Conservation (phyloP, 2,113 vertebrate genomes). For the Garra rufa region DNA sequence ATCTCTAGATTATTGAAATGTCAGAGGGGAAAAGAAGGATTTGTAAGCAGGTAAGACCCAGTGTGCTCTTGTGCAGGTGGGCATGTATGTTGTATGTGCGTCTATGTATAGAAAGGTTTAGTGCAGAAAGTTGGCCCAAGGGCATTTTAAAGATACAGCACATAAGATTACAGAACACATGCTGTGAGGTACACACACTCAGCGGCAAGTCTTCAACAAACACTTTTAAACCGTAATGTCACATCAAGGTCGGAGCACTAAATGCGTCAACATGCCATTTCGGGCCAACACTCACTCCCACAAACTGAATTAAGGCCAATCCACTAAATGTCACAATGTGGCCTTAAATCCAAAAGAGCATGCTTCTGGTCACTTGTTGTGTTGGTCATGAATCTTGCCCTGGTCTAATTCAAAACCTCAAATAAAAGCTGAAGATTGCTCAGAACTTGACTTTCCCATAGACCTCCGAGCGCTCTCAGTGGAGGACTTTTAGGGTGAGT, state of each 20-base stretch:
- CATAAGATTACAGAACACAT: not conserved
- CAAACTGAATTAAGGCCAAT: conserved; percentile 49
- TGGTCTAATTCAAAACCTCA: conserved; percentile 13
- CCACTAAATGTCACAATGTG: conserved; percentile 51
- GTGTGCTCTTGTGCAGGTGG: not conserved
- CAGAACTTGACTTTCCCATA: conserved; percentile 14
- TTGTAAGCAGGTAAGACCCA: conserved; percentile 53
- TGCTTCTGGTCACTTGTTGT: conserved; percentile 17
- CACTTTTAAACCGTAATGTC: conserved; percentile 39
- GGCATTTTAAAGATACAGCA: conserved; percentile 40
- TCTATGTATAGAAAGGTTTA: not conserved
- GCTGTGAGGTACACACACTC: not conserved
- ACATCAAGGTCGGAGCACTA: conserved; percentile 40
- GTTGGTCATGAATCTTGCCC: not conserved
- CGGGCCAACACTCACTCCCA: conserved; percentile 29
- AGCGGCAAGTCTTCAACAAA: not conserved
- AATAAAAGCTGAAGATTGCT: conserved; percentile 38
- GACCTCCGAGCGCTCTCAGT: not conserved
- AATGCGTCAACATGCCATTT: conserved; percentile 34
- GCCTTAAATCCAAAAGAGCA: conserved; percentile 27
- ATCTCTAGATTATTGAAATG: conserved; percentile 73
- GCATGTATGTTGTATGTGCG: conserved; percentile 36
- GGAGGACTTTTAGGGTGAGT: conserved; percentile 46
- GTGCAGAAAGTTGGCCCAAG: conserved; percentile 27
- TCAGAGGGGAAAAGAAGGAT: conserved; percentile 58